A percentile compares a stretch with the other conserved stretches of the same genome.
These are phyloP conservation scores for Lerema accius DNA, from an alignment of 1,140 invertebrate genomes.

Conservation along the genomic window DNA sequence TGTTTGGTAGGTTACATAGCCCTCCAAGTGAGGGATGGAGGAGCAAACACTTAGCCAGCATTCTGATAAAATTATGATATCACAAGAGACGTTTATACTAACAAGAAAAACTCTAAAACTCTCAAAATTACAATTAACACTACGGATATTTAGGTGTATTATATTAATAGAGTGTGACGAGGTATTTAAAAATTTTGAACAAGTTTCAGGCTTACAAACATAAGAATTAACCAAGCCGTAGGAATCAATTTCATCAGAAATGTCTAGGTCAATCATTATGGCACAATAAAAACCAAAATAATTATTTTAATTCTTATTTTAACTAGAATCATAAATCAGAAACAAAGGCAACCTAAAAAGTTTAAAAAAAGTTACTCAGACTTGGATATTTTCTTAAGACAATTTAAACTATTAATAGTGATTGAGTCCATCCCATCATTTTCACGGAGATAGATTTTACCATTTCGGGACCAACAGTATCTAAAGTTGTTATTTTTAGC, in stretches of 20 bases:
- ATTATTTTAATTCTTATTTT: no score
- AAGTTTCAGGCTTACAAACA: constrained; percentile 2
- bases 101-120: constrained; percentile 5
- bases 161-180: constrained; percentile 1
- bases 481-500: not conserved
- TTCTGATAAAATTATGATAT: constrained; percentile 8
- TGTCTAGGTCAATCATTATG: constrained; percentile 1
- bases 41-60: constrained; percentile 5
- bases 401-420: not conserved
- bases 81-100: constrained; percentile 1
- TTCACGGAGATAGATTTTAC: not conserved
- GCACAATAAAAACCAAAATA: no score
- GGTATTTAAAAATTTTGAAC: not conserved
- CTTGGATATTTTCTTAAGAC: constrained; percentile 2
- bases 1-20: not conserved
- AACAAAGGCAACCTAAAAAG: no score
- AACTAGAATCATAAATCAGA: no score
- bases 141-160: constrained; percentile 18
- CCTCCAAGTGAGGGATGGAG: not conserved
- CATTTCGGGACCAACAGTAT: constrained; percentile 2
- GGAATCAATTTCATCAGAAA: constrained; percentile 6
- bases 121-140: constrained; percentile 19
- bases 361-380: no score
- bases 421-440: not conserved
- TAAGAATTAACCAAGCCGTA: not conserved